Conservation (phyloP, 1,140 invertebrate species). For the Cyclargus thomasi region DNA sequence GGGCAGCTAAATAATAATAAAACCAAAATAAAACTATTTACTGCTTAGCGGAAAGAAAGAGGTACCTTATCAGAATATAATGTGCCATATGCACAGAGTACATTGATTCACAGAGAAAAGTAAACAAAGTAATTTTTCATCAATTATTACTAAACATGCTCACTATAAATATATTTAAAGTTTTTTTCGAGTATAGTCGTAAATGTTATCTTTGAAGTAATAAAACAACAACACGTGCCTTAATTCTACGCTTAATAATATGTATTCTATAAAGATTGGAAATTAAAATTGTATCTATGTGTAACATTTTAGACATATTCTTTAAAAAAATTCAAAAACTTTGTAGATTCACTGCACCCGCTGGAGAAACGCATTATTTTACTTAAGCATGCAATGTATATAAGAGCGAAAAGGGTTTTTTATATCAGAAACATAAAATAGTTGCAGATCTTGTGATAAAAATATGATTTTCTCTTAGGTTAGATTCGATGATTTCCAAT, state of each 20-base stretch:
- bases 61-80: neutral
- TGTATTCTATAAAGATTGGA: neutral
- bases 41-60: neutral
- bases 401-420: neutral
- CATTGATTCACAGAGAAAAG: neutral
- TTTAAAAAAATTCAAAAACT: neutral
- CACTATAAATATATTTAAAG: neutral
- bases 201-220: neutral
- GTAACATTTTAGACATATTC: neutral
- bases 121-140: neutral
- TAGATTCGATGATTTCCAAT: neutral
- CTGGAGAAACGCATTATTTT: neutral
- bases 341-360: neutral
- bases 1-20: neutral
- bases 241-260: conserved; percentile 1
- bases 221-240: conserved; percentile 6
- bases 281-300: neutral
- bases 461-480: neutral
- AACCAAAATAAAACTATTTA: neutral
- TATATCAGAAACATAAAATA: neutral
- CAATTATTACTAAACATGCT: neutral
- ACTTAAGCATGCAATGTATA: neutral
- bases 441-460: neutral
- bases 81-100: neutral
- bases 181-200: neutral